Base-by-base conservation (phyloP, 1,140 invertebrate genomes). In the Dendrolimus punctatus region DNA sequence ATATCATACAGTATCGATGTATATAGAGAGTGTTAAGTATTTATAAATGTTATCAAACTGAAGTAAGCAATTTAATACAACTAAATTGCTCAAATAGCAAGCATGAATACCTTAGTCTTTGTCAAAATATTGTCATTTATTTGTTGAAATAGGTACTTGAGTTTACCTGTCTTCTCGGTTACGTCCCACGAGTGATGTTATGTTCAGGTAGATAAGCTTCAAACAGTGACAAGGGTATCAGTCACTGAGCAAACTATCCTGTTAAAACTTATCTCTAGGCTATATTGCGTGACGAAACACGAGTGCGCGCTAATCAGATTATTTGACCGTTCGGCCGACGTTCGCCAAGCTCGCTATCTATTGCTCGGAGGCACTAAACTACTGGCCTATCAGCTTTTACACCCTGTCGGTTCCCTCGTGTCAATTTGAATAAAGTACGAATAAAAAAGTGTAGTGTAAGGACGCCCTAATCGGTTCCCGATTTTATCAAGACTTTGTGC, bases 261-360 rank as follows among this genome's bases (percentile, higher is more conserved):
- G 53, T 60, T 56, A 58, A 60, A 68, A 64, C 60, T 65, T 68
- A 68, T 68, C 57, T 58, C 49, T 46, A 46, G 51, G 52, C 49
- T 54, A 51, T 68, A 69, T 74, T 71, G 71, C 74, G 74, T 76
- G 74, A 76, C 74, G 70, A 69, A 68, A 70, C 65, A 67, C 67
- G 48, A 66, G 66, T 64, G 50, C 39, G 45, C 47, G 46, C 47
- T 68, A 66, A 73, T 73, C 66, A 58, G 68, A 73, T 72, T 67
- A 69, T 71, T 58, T 65, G 46, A 55, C 58, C 60, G 62, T 71
- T 72, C 62, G 53, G 62, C 44, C 52, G 40, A 8, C 45, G 55
- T 49, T 53, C 52, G 52, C 66, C 61, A 23, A 23, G 56, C 50
- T 53, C 53, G 53, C 60, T 71, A 71, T 73, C 66, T 55, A 49